Conservation (phyloP, 37 sponge, comb jelly and placozoan species). For the Eunapius fragilis region DNA sequence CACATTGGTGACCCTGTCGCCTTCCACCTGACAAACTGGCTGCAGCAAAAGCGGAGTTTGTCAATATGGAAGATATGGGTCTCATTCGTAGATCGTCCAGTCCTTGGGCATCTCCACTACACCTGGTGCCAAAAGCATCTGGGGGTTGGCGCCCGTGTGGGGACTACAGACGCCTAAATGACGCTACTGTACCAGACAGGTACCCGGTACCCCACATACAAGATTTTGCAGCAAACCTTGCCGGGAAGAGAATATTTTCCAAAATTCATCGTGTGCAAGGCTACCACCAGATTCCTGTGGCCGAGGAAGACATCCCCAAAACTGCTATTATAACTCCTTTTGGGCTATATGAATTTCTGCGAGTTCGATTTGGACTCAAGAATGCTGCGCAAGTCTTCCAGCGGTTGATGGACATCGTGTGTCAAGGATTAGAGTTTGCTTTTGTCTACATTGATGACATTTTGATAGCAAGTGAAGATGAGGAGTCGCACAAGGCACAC, state of each 20-base stretch:
- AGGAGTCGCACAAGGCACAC: conserved; percentile 18
- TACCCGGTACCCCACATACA: conserved; percentile 29
- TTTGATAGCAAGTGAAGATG: conserved; percentile 27
- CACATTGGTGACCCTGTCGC: conserved; percentile 1
- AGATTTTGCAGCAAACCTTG: conserved; percentile 22
- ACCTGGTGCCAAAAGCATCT: conserved; percentile 58
- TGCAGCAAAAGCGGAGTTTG: too few relatives aligned
- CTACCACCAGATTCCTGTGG: conserved; percentile 58
- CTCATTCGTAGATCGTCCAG: conserved; percentile 47
- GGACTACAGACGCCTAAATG: conserved; percentile 37
- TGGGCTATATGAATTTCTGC: conserved; percentile 20
- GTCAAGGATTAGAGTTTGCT: conserved; percentile 25
- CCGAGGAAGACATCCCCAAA: conserved; percentile 29
- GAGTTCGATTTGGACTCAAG: conserved; percentile 35
- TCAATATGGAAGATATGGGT: conserved; percentile 32
- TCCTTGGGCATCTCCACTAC: conserved; percentile 40
- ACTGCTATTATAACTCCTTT: conserved; percentile 24
- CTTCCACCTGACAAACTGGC: conserved; percentile 28
- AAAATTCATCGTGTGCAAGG: conserved; percentile 19
- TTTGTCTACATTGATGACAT: too few relatives aligned
- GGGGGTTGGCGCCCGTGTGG: conserved; percentile 70
- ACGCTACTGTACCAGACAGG: too few relatives aligned
- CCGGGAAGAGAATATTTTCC: conserved; percentile 2
- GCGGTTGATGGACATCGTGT: conserved; percentile 54
- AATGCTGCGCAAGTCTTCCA: conserved; percentile 54